Base-by-base conservation (phyloP, 2,888 invertebrate species). In the Druceiella hillmani region DNA sequence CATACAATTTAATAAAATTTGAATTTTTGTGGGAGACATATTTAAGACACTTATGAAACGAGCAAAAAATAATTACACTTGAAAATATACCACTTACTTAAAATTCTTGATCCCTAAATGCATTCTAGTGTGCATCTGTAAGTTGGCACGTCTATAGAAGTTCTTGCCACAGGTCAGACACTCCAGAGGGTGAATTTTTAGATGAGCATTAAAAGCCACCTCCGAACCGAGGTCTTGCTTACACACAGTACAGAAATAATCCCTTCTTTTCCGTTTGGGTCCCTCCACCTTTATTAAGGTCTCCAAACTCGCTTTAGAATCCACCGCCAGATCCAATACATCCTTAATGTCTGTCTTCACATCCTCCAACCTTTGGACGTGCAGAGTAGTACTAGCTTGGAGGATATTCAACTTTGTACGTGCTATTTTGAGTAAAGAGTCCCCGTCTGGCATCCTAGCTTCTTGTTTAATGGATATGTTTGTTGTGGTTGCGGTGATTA, bases 161-260 rank as follows among this genome's bases (percentile, higher is more conserved):
- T 79, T 81, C 56, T 87, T 87, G 9, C 87, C 86, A 55, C 90
- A 90, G 11, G 85, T 79, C 43, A 81, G 75, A 50, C 90, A 90
- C 61, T 88, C 87, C 36, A 89, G 70, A 0, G 89, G 89, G 59
- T 90, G 90, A 27, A 81, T 74, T 52, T 81, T 81, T 22, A 89
- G 70, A 58, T 90, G 89, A 3, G 77, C 78, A 46, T 81, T 80
- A 57, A 81, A 88, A 6, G 77, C 70, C 7, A 75, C 74, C 9
- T 85, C 83, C 1, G 77, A 79, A 3, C 74, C 64, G 54, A 86
- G 87, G 52, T 79, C 77, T 47, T 79, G 78, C 32, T 73, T 71
- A 54, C 83, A 83, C 9, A 78, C 77, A 46, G 70, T 70, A 52
- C 83, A 84, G 45, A 27, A 17, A 50, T 36, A 43, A 12, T 40